Conservation (phyloP, 2,113 vertebrate genomes). For the Chinchilla lanigera region DNA sequence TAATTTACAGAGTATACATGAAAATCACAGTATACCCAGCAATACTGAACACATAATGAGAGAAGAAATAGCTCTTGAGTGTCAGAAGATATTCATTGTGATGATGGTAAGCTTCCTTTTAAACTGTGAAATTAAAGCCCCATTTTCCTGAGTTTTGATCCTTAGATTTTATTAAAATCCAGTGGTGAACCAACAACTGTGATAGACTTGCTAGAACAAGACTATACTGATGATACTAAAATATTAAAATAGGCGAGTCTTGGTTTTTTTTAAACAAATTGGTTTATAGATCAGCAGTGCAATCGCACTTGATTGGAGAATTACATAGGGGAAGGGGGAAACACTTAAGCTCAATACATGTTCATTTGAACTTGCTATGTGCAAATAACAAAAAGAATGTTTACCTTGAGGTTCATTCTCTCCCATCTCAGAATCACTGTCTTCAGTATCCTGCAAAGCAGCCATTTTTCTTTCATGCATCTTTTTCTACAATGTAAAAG, state of each 20-base stretch:
- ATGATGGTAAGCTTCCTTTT: background rate
- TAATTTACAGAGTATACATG: background rate
- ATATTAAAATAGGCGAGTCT: background rate
- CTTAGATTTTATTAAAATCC: background rate
- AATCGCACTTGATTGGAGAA: background rate
- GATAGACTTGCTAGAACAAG: background rate
- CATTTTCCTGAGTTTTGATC: background rate
- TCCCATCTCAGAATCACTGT: constrained; percentile 88
- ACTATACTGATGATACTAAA: background rate
- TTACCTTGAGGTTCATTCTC: constrained; percentile 82
- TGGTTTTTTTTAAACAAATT: background rate
- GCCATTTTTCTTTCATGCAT: constrained; percentile 88
- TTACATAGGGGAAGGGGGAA: background rate
- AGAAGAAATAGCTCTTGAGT: background rate
- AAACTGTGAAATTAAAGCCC: background rate
- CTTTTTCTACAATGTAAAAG: constrained; percentile 86
- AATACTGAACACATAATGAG: background rate
- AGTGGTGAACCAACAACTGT: background rate
- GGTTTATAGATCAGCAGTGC: background rate
- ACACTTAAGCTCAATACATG: background rate
- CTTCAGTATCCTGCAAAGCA: constrained; percentile 83
- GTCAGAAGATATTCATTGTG: background rate
- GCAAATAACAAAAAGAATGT: background rate
- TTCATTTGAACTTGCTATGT: background rate
- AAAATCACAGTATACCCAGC: background rate